Base-by-base conservation (phyloP, 2,888 invertebrate species). In the Tiliacea aurago region DNA sequence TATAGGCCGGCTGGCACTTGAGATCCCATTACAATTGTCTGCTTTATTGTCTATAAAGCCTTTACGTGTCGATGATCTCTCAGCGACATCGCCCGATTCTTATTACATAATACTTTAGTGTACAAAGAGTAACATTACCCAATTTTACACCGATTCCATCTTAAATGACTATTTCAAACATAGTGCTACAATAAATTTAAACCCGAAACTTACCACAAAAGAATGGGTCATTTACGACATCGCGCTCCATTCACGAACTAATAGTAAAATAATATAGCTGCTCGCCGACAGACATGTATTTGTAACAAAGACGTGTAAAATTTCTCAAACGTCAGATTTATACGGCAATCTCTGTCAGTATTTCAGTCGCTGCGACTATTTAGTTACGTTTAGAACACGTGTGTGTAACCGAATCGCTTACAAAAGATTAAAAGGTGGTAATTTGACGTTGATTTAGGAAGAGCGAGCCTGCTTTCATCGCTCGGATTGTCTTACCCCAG, bases 401-500 rank as follows among this genome's bases (percentile, higher is more conserved):
- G 93, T 94, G 93, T 94, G 95, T 93, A 96, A 96, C 94, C 93
- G 89, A 94, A 95, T 94, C 94, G 92, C 90, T 91, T 89, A 92
- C 94, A 93, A 93, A 93, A 95, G 95, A 95, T 96, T 95, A 95
- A 93, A 94, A 95, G 93, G 94, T 95, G 95, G 95, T 95, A 95
- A 95, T 96, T 95, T 95, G 96, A 96, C 96, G 88, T 95, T 96
- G 96, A 96, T 95, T 95, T 95, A 96, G 92, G 92, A 91, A 93
- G 92, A 93, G 90, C 89, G 86, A 88, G 87, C 81, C 84, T 84
- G 90, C 93, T 94, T 93, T 95, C 94, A 94, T 93, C 91, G 91
- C 84, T 78, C 84, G 91, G 93, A 93, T 95, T 94, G 94, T 94
- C 94, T 95, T 95, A 94, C 95, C 87, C 86, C 86, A 85, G 88